Conservation (phyloP, 30 jellyfish, hydroid and myxozoan genomes). For the Aurelia aurita region DNA sequence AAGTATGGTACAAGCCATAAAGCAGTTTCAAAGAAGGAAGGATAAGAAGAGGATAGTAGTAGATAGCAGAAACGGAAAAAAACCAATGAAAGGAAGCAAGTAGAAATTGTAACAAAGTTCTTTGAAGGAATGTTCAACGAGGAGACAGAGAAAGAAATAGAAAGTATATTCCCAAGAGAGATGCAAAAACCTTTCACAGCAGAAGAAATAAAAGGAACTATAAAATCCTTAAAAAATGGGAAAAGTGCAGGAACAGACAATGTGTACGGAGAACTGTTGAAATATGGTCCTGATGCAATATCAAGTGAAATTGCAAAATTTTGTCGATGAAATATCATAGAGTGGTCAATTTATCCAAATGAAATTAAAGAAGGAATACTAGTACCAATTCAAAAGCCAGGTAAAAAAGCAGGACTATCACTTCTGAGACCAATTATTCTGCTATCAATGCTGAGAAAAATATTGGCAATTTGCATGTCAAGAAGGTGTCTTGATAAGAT, state of each 20-base stretch:
- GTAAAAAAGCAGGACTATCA: slow-evolving; percentile 62
- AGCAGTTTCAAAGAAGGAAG: slow-evolving; percentile 35
- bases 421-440: slow-evolving; percentile 37
- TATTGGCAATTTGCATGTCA: too few species aligned
- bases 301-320: slow-evolving; percentile 25
- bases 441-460: slow-evolving; percentile 48
- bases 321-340: slow-evolving; percentile 46
- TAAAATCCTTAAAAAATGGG: slow-evolving; percentile 32
- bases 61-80: slow-evolving; percentile 19
- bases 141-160: slow-evolving; percentile 9
- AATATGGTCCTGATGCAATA: slow-evolving; percentile 38
- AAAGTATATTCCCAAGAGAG: slow-evolving; percentile 19
- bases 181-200: slow-evolving; percentile 16
- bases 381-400: slow-evolving; percentile 58
- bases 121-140: slow-evolving; percentile 27
- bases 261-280: slow-evolving; percentile 35
- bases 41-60: neutral
- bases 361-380: slow-evolving; percentile 50
- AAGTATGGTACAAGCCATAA: slow-evolving; percentile 13
- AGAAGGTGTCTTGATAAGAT: slow-evolving; percentile 15
- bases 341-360: slow-evolving; percentile 32
- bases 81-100: slow-evolving; percentile 34
- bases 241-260: slow-evolving; percentile 29
- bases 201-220: slow-evolving; percentile 23
- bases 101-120: slow-evolving; percentile 15